Evolutionary conservation across 2,888 invertebrate genomes (phyloP).

Genomic region (Athalia rosae): DNA sequence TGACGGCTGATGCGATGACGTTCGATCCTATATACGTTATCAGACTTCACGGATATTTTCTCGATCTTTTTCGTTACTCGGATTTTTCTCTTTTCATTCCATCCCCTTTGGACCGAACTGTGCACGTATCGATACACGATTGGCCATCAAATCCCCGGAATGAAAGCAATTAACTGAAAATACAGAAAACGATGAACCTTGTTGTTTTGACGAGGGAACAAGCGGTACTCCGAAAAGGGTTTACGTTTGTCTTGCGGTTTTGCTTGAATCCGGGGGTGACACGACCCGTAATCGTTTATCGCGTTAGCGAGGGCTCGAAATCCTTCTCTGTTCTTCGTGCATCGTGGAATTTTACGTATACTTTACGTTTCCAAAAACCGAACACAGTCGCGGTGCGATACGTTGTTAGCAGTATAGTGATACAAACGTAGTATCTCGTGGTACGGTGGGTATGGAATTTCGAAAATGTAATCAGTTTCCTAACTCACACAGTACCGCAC

Average conservation of each 20-base stretch:
- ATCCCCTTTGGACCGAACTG: too few species aligned
- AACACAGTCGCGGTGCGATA: neutral
- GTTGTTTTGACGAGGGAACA: neutral
- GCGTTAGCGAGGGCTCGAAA: neutral
- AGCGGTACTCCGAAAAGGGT: neutral
- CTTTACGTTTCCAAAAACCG: neutral
- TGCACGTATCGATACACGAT: too few species aligned
- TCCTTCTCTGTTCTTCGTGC: neutral
- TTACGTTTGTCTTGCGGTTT: neutral
- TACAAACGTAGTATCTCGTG: neutral
- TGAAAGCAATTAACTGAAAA: too few species aligned
- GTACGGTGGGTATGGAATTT: neutral
- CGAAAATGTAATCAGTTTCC: slow-evolving; percentile 10
- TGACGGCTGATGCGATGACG: slow-evolving; percentile 13
- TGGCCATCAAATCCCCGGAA: too few species aligned
- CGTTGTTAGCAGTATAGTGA: neutral
- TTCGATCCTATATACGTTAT: neutral
- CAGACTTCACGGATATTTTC: slow-evolving; percentile 1
- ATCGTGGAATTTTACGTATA: slow-evolving; percentile 12
- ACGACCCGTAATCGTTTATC: slow-evolving; percentile 12
- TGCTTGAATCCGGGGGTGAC: slow-evolving; percentile 15
- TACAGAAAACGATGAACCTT: neutral
- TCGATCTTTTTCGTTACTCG: neutral
- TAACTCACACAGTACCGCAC: slow-evolving; percentile 6
- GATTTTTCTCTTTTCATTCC: neutral